Evolutionary conservation across 2,113 vertebrate species (phyloP), one percentile per base, ranked within the genome.

Genomic region (Beaufortia kweichowensis): DNA sequence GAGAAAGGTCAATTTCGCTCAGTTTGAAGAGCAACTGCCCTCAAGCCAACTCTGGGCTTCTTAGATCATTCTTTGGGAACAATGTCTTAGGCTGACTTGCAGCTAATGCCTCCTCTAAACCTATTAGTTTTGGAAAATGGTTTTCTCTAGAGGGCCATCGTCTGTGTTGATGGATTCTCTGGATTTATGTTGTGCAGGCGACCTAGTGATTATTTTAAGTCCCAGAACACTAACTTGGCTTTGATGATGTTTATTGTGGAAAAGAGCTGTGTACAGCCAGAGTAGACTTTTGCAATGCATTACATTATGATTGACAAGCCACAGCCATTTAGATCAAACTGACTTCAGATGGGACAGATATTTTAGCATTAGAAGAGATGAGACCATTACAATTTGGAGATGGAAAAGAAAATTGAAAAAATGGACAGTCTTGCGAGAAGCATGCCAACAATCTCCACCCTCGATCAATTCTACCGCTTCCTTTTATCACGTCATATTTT

Each of bases 1-100:
- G 65, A 61, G 65, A 73, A 82, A 82, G 77, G 81, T 82, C 77
- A 76, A 10, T 56, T 59, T 76, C 59, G 2, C 62, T 70, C 33
- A 43, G 65, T 80, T 70, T 80, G 72, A 75, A 67, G 48, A 69
- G 70, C 33, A 69, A 59, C 46, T 75, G 70, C 63, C 76, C 62
- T 53, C 68, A 62, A 26, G 65, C 63, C 69, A 35, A n/a, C 26
- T 69, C 60, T 74, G 69, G 69, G 75, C 62, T 77, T 81, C 62
- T 75, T 39, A 61, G 71, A 71, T 81, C 75, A 53, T 76, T 62
- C 59, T 70, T 39, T 61, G 24, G 53, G 61, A 72, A 75, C 63
- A 69, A 67, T 69, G 57, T 70, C 70, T 67, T 48, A 41, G 64
- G 60, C 56, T 61, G 50, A 55, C 77, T 82, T 48, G 39, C 48